Base-by-base conservation (phyloP, 2,113 vertebrate genomes). In the Gadus macrocephalus region DNA sequence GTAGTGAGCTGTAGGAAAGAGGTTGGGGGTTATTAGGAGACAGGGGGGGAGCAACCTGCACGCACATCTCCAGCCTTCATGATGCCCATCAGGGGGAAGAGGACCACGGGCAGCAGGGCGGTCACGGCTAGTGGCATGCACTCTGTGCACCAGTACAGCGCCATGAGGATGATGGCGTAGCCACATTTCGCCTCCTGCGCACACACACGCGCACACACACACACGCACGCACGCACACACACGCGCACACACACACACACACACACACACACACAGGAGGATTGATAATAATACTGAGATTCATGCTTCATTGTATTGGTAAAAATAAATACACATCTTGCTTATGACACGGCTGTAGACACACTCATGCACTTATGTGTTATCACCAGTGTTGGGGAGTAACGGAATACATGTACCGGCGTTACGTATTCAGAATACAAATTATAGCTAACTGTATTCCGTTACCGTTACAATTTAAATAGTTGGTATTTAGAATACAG, bases 1-100 rank as follows among this genome's bases (percentile, higher is more conserved):
- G 11, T 2, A 49, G 42, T 49, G 2, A 49, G 42, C 11, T 9
- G 42, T 49, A 49, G 42, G 42, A 49, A 49, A 8, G 42, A 49
- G 42, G 8, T 6, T 49, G 42, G 42, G 42, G 42, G 8, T 49
- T 49, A 49, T 49, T 11, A 49, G 42, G 42, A 49, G 42, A 49
- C 42, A 49, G 42, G 42, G 42, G 42, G 3, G 42, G 42, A 9
- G 42, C 6, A 12, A 49, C 8, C 1, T 49, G 42, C 42, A 61
- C 77, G 85, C 91, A 99, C 97, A 83, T 74, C 35, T 12, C 77
- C 83, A 4, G 95, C 94, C 3, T 93, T 78, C 96, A 98, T 95
- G 84, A 99, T 93, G 61, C 90, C 93, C 94, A 98, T 94, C 64
- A 98, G 82, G 0, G 97, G 97, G 80, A 96, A 98, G 1, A 99